These are phyloP conservation scores for Alosa alosa DNA, from an alignment of 2,113 vertebrate species.

Conservation along the genomic window DNA sequence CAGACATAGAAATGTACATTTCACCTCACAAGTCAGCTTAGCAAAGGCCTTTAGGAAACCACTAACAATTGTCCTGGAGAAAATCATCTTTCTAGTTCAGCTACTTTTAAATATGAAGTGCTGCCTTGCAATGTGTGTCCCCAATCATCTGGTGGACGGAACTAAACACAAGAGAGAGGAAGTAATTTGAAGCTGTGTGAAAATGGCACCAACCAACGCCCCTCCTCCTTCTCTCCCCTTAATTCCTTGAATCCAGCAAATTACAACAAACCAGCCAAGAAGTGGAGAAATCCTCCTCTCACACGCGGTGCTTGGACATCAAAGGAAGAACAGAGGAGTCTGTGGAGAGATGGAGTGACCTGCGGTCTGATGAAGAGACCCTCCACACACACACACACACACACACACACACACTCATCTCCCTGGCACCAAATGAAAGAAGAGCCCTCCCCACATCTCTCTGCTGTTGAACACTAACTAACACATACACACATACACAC, in stretches of 20 bases:
- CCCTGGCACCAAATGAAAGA: slow-evolving; percentile 35
- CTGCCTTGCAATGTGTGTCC: background rate
- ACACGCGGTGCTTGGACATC: slow-evolving; percentile 38
- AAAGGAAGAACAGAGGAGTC: slow-evolving; percentile 35
- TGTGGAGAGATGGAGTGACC: slow-evolving; percentile 31
- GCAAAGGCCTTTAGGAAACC: background rate
- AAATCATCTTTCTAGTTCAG: background rate
- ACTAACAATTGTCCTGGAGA: background rate
- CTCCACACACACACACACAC: slow-evolving; percentile 45
- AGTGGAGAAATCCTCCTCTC: slow-evolving; percentile 32
- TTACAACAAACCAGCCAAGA: slow-evolving; percentile 31
- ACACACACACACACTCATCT: slow-evolving; percentile 44
- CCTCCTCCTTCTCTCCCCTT: slow-evolving; percentile 24
- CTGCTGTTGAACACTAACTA: slow-evolving; percentile 39
- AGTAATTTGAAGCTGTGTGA: background rate
- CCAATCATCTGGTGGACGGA: background rate
- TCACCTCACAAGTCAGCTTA: background rate
- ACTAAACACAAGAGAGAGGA: background rate
- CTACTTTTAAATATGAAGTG: background rate
- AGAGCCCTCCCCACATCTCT: slow-evolving; percentile 46
- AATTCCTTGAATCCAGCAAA: slow-evolving; percentile 39
- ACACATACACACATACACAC: slow-evolving; percentile 23
- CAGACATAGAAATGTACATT: too few relatives aligned
- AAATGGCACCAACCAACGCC: background rate
- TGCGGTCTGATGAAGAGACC: slow-evolving; percentile 11